Evolutionary conservation across 2,888 invertebrate genomes (phyloP).

Genomic region (Chloromyia formosa): DNA sequence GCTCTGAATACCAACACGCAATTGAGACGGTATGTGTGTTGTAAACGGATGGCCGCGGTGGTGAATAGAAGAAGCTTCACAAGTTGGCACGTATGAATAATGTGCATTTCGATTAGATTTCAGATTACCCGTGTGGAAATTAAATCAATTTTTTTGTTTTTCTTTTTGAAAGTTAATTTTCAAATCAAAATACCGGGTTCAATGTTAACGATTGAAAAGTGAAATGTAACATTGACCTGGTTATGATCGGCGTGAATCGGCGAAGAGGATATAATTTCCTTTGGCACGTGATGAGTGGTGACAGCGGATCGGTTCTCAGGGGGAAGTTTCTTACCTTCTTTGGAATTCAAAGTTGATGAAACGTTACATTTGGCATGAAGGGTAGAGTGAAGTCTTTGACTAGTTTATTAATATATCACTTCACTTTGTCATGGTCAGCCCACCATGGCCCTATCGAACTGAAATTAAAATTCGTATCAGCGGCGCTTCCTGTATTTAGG

Average conservation of each 20-base stretch:
- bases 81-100: not conserved
- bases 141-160: not conserved
- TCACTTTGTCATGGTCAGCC: too few species aligned
- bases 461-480: too few species aligned
- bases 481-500: too few species aligned
- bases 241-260: not conserved
- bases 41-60: not conserved
- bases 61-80: not conserved
- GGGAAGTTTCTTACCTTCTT: too few species aligned
- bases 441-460: too few species aligned
- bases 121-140: not conserved
- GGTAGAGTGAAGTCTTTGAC: too few species aligned
- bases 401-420: too few species aligned
- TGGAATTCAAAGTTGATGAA: too few species aligned
- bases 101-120: not conserved
- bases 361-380: too few species aligned
- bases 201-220: not conserved
- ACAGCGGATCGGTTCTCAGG: too few species aligned
- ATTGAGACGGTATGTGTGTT: not conserved
- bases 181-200: not conserved
- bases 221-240: not conserved
- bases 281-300: too few species aligned
- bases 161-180: conserved; percentile 5
- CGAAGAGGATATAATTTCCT: too few species aligned
- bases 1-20: not conserved